Evolutionary conservation across 2,113 vertebrate genomes (phyloP).

Genomic region (Pygoscelis antarcticus): DNA sequence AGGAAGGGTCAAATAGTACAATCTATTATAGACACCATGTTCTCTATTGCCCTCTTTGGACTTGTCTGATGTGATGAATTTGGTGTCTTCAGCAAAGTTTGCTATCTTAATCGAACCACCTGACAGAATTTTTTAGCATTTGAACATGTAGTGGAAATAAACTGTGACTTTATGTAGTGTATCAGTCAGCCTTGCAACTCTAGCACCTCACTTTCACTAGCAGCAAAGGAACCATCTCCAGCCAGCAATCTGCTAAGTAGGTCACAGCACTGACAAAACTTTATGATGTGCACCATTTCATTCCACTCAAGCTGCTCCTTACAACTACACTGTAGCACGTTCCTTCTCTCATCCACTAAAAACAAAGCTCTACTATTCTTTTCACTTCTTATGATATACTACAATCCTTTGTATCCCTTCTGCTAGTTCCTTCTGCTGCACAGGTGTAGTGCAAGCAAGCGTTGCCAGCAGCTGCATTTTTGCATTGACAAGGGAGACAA

Average conservation of each 20-base stretch:
- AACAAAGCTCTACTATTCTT: not conserved
- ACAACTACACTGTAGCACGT: not conserved
- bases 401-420: not conserved
- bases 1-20: not conserved
- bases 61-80: not conserved
- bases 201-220: not conserved
- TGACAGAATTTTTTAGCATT: not conserved
- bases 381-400: not conserved
- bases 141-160: not conserved
- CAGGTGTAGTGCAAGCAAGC: not conserved
- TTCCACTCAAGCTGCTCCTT: not conserved
- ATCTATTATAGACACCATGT: not conserved
- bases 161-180: not conserved
- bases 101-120: not conserved
- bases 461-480: not conserved
- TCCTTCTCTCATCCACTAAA: not conserved
- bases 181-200: not conserved
- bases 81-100: not conserved
- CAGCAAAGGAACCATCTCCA: not conserved
- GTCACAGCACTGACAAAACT: not conserved
- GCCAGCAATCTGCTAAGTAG: not conserved
- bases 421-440: not conserved
- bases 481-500: not conserved
- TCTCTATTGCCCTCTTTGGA: not conserved
- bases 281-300: not conserved